Evolutionary conservation across 2,888 invertebrate genomes (phyloP).

Genomic region (Rhagophthalmus giganteus): DNA sequence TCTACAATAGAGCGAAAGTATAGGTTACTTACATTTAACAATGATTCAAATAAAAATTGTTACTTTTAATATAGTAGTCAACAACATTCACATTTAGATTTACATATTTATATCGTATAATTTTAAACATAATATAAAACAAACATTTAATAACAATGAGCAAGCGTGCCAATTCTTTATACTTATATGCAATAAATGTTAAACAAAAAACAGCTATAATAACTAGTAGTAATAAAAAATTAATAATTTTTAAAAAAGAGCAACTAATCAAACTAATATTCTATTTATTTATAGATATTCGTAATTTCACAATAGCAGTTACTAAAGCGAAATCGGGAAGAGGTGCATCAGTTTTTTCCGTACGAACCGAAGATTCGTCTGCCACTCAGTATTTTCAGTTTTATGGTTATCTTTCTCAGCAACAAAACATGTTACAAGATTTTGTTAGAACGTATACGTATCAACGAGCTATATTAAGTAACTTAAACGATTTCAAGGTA

Average conservation of each 20-base stretch:
- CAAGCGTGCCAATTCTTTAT: too few species aligned
- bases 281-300: slow-evolving; percentile 61
- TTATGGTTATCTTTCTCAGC: slow-evolving; percentile 98
- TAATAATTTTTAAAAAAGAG: too few species aligned
- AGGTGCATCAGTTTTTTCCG: slow-evolving; percentile 84
- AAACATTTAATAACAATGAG: slow-evolving; percentile 16
- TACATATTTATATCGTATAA: not conserved
- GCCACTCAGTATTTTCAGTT: slow-evolving; percentile 99
- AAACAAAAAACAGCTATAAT: too few species aligned
- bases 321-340: slow-evolving; percentile 73
- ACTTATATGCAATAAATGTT: too few species aligned
- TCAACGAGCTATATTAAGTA: slow-evolving; percentile 93
- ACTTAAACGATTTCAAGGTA: slow-evolving; percentile 83
- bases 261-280: too few species aligned
- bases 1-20: too few species aligned
- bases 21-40: too few species aligned
- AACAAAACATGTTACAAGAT: slow-evolving; percentile 99
- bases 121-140: slow-evolving; percentile 6
- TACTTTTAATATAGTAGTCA: too few species aligned
- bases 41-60: too few species aligned
- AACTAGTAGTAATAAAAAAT: too few species aligned
- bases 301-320: slow-evolving; percentile 74
- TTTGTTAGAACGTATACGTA: slow-evolving; percentile 98
- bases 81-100: not conserved
- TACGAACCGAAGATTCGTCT: slow-evolving; percentile 96